Base-by-base conservation (phyloP, 2,113 vertebrate genomes). In the Coturnix japonica region DNA sequence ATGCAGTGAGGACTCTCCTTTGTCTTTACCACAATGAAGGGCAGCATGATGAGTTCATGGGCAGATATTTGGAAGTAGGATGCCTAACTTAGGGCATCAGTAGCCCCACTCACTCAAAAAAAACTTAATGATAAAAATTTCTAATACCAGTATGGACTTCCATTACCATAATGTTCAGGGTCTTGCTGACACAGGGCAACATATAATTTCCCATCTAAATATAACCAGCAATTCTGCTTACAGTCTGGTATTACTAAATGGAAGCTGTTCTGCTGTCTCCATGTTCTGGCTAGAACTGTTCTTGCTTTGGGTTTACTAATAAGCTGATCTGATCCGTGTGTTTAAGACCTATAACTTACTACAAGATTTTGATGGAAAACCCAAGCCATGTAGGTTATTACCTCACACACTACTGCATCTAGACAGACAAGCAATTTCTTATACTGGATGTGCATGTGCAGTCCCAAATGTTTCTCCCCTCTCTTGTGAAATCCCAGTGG, bases 401-500 rank as follows among this genome's bases (percentile, higher is more conserved):
- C 16, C 51, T 59, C 53, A 21, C 11, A 47, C 26, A 72, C 26
- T 53, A 23, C 49, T 46, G 14, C 11, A 16, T n/a, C 63, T 63
- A 28, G 23, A 54, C 73, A 56, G 51, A 46, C 35, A 41, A 54
- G 30, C 64, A 82, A 33, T 21, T 82, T 83, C 63, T 72, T 33
- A 44, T 7, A 13, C 41, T 47, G 16, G 11, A 39, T 9, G 10
- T 69, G 21, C 18, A 30, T 31, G 10, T 51, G 33, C 44, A 82
- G 21, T 25, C 43, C 35, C 33, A 46, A 26, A 53, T 6, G 51
- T 9, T 25, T 21, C 4, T 0, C 0, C 6, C 4, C 8, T 1
- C 15, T 12, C 13, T 28, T 60, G 35, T 1, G 6, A 89, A 57
- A 28, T 71, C 65, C 30, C 37, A 33, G 7, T 22, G n/a, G 13